Conservation (phyloP, 1,140 invertebrate species). For the Lepidotrigona ventralis region DNA sequence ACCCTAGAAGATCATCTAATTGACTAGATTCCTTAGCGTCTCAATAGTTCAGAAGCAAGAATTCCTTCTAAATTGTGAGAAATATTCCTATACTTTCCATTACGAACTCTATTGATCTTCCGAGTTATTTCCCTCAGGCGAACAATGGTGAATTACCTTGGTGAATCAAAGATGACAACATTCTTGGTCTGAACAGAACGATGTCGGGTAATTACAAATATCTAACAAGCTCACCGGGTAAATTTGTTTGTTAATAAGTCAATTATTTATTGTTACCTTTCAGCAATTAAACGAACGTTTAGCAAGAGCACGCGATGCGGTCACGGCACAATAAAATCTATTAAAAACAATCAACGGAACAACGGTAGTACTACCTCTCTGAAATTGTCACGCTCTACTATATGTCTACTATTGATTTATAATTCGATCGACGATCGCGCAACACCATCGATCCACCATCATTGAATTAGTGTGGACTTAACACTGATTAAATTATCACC, state of each 20-base stretch:
- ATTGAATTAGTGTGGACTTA: slow-evolving; percentile 31
- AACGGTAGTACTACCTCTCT: slow-evolving; percentile 76
- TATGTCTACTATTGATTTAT: slow-evolving; percentile 65
- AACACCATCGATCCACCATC: slow-evolving; percentile 18
- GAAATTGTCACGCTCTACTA: slow-evolving; percentile 69
- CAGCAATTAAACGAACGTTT: slow-evolving; percentile 33
- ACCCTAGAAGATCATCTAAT: slow-evolving; percentile 45
- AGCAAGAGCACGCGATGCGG: slow-evolving; percentile 69
- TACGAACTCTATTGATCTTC: slow-evolving; percentile 34
- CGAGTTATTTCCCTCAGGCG: slow-evolving; percentile 13
- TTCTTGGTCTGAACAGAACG: not conserved
- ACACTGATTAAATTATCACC: slow-evolving; percentile 41
- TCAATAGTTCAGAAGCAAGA: slow-evolving; percentile 1
- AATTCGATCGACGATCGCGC: slow-evolving; percentile 47
- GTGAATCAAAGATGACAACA: not conserved
- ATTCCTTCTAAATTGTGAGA: not conserved
- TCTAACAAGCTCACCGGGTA: not conserved
- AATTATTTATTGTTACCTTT: slow-evolving; percentile 30
- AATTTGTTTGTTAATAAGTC: slow-evolving; percentile 25
- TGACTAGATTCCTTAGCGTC: slow-evolving; percentile 43
- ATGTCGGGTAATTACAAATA: slow-evolving; percentile 5
- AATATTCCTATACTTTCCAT: slow-evolving; percentile 9
- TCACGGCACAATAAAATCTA: slow-evolving; percentile 79
- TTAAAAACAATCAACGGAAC: slow-evolving; percentile 78
- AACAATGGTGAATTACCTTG: not conserved